Evolutionary conservation across 2,888 invertebrate genomes (phyloP).

Genomic region (Mythimna loreyi): DNA sequence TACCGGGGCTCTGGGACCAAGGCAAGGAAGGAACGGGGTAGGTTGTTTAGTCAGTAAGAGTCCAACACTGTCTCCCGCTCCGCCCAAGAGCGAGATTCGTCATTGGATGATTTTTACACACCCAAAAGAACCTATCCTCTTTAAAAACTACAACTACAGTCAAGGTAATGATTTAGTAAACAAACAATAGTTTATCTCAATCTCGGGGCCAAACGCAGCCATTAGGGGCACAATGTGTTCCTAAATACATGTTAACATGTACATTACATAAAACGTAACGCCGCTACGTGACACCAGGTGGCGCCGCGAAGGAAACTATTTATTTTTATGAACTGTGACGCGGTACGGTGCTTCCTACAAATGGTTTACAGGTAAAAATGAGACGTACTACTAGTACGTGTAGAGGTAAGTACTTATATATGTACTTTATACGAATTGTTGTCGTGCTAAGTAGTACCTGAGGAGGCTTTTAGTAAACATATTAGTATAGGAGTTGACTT

Average conservation of each 20-base stretch:
- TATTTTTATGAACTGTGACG: constrained; percentile 48
- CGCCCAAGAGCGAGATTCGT: too few species aligned
- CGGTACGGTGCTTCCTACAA: constrained; percentile 31
- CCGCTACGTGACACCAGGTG: constrained; percentile 60
- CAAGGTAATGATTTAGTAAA: constrained; percentile 47
- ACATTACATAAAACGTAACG: constrained; percentile 56
- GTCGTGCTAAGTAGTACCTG: not conserved
- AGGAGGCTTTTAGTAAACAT: not conserved
- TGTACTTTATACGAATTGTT: not conserved
- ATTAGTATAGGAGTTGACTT: too few species aligned
- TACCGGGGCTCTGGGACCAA: too few species aligned
- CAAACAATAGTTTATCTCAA: constrained; percentile 58
- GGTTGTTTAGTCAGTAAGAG: too few species aligned
- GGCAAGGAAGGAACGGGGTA: too few species aligned
- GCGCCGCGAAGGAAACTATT: constrained; percentile 54
- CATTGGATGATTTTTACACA: too few species aligned
- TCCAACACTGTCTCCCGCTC: too few species aligned
- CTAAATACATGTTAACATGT: constrained; percentile 56
- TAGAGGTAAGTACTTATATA: not conserved
- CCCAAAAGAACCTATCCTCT: not conserved
- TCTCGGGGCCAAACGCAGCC: constrained; percentile 53
- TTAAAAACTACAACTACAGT: constrained; percentile 7
- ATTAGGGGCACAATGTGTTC: constrained; percentile 55
- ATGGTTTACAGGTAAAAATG: not conserved
- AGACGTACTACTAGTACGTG: not conserved